These are phyloP conservation scores for Punctoribates punctum DNA, from an alignment of 2,888 invertebrate genomes.

Conservation along the genomic window DNA sequence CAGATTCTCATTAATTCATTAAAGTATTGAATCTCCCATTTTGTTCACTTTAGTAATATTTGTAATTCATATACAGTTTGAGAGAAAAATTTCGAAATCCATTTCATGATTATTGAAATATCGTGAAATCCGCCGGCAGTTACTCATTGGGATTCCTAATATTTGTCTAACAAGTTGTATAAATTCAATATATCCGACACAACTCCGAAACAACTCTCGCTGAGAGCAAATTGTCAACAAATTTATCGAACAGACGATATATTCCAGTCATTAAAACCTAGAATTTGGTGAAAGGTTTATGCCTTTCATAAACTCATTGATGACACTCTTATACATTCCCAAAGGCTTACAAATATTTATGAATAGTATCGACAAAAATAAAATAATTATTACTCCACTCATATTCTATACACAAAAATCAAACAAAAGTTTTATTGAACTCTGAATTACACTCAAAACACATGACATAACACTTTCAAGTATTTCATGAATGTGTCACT, in stretches of 20 bases:
- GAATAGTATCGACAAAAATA: no score
- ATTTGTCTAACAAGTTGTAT: constrained; percentile 25
- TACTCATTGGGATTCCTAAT: not conserved
- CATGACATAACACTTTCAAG: no score
- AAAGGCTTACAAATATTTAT: constrained; percentile 15
- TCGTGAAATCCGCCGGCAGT: not conserved
- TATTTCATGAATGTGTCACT: no score
- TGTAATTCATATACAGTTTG: no score
- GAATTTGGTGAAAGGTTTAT: constrained; percentile 19
- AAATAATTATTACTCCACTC: no score
- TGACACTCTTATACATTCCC: not conserved
- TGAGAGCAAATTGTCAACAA: constrained; percentile 5
- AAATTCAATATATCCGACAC: not conserved
- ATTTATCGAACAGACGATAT: constrained; percentile 1
- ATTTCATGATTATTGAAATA: no score
- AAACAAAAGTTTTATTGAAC: constrained; percentile 9
- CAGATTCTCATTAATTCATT: no score
- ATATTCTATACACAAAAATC: not conserved
- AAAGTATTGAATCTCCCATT: no score
- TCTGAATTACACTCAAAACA: not conserved
- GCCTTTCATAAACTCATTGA: constrained; percentile 12
- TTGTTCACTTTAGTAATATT: no score
- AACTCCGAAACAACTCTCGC: not conserved
- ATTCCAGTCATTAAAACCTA: constrained; percentile 11
- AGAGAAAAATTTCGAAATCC: no score